A percentile compares a stretch with the other conserved stretches of the same genome.
These are phyloP conservation scores for Bicyclus anynana DNA, from an alignment of 1,140 invertebrate genomes.

Conservation along the genomic window DNA sequence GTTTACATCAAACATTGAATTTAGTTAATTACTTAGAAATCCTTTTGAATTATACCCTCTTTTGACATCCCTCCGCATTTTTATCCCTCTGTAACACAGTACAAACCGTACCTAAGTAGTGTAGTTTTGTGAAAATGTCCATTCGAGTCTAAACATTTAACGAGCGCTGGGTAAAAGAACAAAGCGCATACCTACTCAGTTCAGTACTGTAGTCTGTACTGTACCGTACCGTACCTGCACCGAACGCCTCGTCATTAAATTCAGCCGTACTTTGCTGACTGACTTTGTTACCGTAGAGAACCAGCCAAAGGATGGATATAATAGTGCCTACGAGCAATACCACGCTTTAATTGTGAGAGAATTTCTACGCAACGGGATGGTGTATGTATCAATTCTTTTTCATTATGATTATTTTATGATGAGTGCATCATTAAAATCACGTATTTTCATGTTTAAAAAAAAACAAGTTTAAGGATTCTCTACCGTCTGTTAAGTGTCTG, in stretches of 20 bases:
- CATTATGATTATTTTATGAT: too few relatives aligned
- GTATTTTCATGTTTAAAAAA: too few relatives aligned
- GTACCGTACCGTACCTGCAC: slow-evolving; percentile 29
- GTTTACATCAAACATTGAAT: background rate
- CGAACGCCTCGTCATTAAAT: slow-evolving; percentile 15
- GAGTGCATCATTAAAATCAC: too few relatives aligned
- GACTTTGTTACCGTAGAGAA: slow-evolving; percentile 6
- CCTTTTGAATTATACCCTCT: background rate
- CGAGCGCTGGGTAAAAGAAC: slow-evolving; percentile 52
- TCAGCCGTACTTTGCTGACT: slow-evolving; percentile 11
- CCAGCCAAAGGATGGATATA: slow-evolving; percentile 3
- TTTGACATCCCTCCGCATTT: background rate
- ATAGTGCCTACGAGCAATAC: background rate
- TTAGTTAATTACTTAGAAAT: background rate
- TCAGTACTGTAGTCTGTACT: slow-evolving; percentile 31
- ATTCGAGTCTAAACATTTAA: slow-evolving; percentile 59
- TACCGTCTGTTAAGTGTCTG: too few relatives aligned
- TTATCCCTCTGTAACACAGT: background rate
- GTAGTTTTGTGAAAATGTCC: slow-evolving; percentile 28
- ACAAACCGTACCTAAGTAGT: background rate
- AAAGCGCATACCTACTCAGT: slow-evolving; percentile 47
- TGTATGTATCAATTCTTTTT: too few relatives aligned
- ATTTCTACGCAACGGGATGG: background rate
- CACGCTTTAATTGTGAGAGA: background rate
- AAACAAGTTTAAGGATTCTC: too few relatives aligned